Conservation (phyloP, 2,113 vertebrate species). For the Andinoacara biseriatus region DNA sequence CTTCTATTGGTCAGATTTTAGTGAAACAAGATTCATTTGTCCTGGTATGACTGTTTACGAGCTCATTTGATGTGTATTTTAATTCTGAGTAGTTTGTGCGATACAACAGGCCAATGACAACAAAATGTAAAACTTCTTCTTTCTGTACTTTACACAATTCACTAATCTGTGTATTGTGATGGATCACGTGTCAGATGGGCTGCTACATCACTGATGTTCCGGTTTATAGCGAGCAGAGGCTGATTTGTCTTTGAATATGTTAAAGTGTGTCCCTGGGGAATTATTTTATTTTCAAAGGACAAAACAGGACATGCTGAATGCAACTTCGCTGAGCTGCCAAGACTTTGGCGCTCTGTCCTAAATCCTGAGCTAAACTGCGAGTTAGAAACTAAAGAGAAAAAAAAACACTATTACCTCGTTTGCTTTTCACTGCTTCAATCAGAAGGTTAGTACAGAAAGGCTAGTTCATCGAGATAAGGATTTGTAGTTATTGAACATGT, state of each 20-base stretch:
- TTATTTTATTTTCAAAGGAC: neutral
- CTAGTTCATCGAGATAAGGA: neutral
- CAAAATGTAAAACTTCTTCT: neutral
- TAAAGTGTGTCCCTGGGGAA: neutral
- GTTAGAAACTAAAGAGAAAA: neutral
- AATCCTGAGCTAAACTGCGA: neutral
- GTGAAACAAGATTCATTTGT: neutral
- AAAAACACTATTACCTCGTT: neutral
- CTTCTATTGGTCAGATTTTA: neutral
- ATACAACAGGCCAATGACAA: neutral
- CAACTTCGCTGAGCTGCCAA: neutral
- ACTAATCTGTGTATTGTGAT: neutral
- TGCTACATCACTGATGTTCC: neutral
- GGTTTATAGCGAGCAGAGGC: neutral
- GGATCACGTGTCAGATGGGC: neutral
- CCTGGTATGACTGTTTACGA: neutral
- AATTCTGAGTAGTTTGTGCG: neutral
- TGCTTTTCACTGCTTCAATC: neutral
- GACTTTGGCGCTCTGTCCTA: neutral
- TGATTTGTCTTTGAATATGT: neutral
- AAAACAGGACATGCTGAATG: neutral
- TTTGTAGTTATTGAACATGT: neutral
- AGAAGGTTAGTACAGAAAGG: neutral
- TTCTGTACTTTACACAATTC: neutral
- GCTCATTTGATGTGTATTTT: neutral